Conservation (phyloP, 2,888 invertebrate genomes). For the Mythimna loreyi region DNA sequence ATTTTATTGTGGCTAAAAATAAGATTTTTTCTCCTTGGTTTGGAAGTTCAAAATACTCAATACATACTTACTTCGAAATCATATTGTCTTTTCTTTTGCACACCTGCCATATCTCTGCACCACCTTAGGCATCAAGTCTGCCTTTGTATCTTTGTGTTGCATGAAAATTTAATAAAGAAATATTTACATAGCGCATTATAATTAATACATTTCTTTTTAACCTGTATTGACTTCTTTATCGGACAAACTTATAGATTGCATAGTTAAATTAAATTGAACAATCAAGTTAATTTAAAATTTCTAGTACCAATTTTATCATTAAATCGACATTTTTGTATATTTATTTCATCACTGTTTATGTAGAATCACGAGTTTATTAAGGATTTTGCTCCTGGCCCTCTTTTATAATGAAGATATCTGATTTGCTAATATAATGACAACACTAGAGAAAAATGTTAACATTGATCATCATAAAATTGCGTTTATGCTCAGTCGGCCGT, state of each 20-base stretch:
- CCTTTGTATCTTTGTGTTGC: too few species aligned
- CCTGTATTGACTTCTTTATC: slow-evolving; percentile 7
- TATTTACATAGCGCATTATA: too few species aligned
- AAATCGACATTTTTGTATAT: not conserved
- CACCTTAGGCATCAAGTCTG: too few species aligned
- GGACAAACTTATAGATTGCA: slow-evolving; percentile 2
- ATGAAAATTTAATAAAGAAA: too few species aligned
- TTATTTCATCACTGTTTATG: slow-evolving; percentile 18
- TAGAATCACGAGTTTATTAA: too few species aligned
- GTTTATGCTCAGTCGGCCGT: slow-evolving; percentile 73
- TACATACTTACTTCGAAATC: not conserved
- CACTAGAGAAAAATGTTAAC: slow-evolving; percentile 63
- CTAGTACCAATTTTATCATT: not conserved
- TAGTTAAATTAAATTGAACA: not conserved
- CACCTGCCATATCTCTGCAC: too few species aligned
- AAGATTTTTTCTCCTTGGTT: not conserved
- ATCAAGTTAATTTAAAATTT: not conserved
- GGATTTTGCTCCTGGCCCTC: too few species aligned
- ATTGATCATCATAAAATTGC: slow-evolving; percentile 78
- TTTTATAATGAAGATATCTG: too few species aligned
- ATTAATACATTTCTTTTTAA: not conserved
- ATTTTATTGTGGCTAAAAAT: slow-evolving; percentile 1
- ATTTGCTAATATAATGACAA: slow-evolving; percentile 54
- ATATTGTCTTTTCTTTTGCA: too few species aligned
- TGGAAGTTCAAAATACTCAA: slow-evolving; percentile 3